Base-by-base conservation (phyloP, 1,140 invertebrate species). In the Lerema accius region DNA sequence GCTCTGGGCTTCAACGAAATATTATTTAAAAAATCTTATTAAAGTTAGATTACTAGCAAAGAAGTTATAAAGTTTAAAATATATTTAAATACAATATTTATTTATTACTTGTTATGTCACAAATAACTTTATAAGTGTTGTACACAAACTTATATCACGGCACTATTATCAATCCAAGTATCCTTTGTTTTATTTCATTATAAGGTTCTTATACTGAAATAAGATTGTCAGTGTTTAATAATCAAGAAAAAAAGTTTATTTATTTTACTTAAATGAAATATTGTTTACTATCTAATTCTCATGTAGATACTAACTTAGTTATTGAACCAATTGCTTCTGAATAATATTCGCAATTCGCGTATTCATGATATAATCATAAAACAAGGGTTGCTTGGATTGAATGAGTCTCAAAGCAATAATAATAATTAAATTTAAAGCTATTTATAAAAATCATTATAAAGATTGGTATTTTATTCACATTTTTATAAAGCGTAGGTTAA, bases 401-500 rank as follows among this genome's bases (percentile, higher is more conserved):
- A 50, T 17, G 32, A 11, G 15, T 23, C 14, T 50, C 26, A 50
- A 50, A 50, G 48, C 48, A 50, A 50, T 50, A 50, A 50, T 50
- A 37, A 37, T 35, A 28, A n/a, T n/a, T n/a, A 35, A 50, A 37
- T 11, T 37, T 50, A 37, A 28, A 14, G 32, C 48, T 50, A 50
- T 50, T 48, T 50, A 50, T 35, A 50, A 50, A 50, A 37, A 16
- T 17, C 48, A 37, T 50, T 6, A n/a, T 50, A 50, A 16, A 50
- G 26, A 50, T 49, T 32, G 11, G 23, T 49, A 49, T 37, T 49
- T 49, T 28, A 49, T 49, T 49, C 46, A 49, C 46, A 26, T 49
- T 49, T 48, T 49, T 49, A 49, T 15, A 49, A 49, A 49, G 10
- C n/a, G 46, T 49, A 49, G 46, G 26, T 14, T 49, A 49, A 23